Conservation (phyloP, 2,888 invertebrate species). For the Omphaloscelis lunosa region DNA sequence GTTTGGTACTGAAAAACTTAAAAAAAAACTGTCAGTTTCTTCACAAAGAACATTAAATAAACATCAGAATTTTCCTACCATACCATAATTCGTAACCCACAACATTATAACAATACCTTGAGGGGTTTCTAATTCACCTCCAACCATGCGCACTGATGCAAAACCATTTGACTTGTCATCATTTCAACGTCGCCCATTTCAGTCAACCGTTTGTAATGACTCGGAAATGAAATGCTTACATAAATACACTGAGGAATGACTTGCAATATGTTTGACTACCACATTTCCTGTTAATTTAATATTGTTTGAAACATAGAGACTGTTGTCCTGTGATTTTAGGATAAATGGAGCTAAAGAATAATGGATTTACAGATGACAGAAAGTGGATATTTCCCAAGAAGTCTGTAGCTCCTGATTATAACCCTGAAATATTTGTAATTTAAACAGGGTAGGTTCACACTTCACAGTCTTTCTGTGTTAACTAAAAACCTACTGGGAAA, state of each 20-base stretch:
- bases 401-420: too few relatives aligned
- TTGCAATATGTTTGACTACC: conserved; percentile 12
- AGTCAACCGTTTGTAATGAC: conserved; percentile 26
- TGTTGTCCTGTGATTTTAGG: neutral
- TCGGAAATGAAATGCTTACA: conserved; percentile 40
- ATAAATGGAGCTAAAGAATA: neutral
- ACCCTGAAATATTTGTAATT: neutral
- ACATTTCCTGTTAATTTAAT: conserved; percentile 26
- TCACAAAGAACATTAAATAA: neutral
- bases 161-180: conserved; percentile 48
- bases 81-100: neutral
- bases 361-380: neutral
- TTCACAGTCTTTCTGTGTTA: too few relatives aligned
- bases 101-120: conserved; percentile 4
- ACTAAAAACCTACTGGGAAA: too few relatives aligned
- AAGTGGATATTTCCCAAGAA: neutral
- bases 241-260: conserved; percentile 17
- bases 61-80: neutral
- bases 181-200: conserved; percentile 28
- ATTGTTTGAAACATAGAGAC: neutral
- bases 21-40: too few relatives aligned
- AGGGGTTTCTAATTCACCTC: conserved; percentile 8
- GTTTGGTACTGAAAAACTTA: too few relatives aligned
- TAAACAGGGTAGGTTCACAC: too few relatives aligned
- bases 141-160: conserved; percentile 24